Conservation (phyloP, 53 echinoderm and acorn worm genomes). For the Zoroaster sp. region DNA sequence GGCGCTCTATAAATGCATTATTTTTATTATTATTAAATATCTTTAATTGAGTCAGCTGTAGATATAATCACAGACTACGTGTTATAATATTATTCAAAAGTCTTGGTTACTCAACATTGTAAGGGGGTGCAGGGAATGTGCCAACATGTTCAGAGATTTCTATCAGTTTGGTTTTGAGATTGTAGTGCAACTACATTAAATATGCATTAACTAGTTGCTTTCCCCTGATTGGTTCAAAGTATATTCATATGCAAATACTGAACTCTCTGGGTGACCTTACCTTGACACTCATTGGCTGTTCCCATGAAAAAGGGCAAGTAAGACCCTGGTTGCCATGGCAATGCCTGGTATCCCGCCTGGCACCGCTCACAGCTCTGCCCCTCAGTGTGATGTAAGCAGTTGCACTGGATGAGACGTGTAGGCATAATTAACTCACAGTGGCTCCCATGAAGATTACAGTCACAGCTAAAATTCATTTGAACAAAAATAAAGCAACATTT, state of each 20-base stretch:
- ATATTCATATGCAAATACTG: not conserved
- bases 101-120: no score
- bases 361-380: slow-evolving; percentile 70
- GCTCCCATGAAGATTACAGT: slow-evolving; percentile 77
- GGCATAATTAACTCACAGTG: slow-evolving; percentile 24
- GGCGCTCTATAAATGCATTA: no score
- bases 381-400: slow-evolving; percentile 68
- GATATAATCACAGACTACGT: no score
- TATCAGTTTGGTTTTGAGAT: no score
- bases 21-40: no score
- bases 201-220: not conserved
- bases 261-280: slow-evolving; percentile 43
- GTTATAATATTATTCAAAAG: no score
- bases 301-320: slow-evolving; percentile 69
- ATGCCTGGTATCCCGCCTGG: slow-evolving; percentile 44
- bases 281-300: slow-evolving; percentile 69
- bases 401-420: slow-evolving; percentile 42
- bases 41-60: no score
- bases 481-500: not conserved
- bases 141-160: no score
- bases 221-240: slow-evolving; percentile 31
- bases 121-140: no score
- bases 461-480: slow-evolving; percentile 52
- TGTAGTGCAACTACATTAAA: no score
- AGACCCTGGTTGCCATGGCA: slow-evolving; percentile 76